These are phyloP conservation scores for Episyrphus balteatus DNA, from an alignment of 1,140 invertebrate genomes.

Conservation along the genomic window DNA sequence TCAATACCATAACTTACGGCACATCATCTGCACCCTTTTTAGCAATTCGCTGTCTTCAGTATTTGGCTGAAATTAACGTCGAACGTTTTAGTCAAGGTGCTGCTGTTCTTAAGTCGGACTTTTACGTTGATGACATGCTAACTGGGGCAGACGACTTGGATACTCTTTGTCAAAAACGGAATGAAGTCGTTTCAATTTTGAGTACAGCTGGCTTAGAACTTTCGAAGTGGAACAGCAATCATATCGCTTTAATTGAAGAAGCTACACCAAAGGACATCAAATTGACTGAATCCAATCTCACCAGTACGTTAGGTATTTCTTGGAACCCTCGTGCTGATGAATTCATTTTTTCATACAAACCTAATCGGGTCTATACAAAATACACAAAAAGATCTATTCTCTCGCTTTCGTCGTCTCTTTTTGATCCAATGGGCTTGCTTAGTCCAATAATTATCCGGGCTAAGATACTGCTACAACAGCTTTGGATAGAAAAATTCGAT, in stretches of 20 bases:
- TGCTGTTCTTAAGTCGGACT: not conserved
- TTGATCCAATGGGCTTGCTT: too few relatives aligned
- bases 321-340: not conserved
- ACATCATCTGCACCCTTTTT: conserved; percentile 5
- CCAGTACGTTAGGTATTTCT: not conserved
- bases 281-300: not conserved
- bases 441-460: too few relatives aligned
- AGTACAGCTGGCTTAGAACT: too few relatives aligned
- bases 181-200: not conserved
- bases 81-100: not conserved
- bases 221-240: too few relatives aligned
- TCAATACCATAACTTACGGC: conserved; percentile 7
- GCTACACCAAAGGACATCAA: not conserved
- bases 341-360: not conserved
- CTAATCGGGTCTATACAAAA: not conserved
- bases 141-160: too few relatives aligned
- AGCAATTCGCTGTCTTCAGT: not conserved
- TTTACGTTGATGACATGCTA: conserved; percentile 3
- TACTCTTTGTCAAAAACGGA: too few relatives aligned
- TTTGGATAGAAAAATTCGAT: conserved; percentile 1
- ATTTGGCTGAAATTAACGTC: conserved; percentile 1
- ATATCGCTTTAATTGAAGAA: too few relatives aligned
- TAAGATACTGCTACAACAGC: too few relatives aligned
- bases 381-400: conserved; percentile 1
- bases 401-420: too few relatives aligned